Percentiles rank a stretch among this genome's conserved stretches.
Conservation (phyloP, 1,140 invertebrate species). For the Ylistrum balloti region DNA sequence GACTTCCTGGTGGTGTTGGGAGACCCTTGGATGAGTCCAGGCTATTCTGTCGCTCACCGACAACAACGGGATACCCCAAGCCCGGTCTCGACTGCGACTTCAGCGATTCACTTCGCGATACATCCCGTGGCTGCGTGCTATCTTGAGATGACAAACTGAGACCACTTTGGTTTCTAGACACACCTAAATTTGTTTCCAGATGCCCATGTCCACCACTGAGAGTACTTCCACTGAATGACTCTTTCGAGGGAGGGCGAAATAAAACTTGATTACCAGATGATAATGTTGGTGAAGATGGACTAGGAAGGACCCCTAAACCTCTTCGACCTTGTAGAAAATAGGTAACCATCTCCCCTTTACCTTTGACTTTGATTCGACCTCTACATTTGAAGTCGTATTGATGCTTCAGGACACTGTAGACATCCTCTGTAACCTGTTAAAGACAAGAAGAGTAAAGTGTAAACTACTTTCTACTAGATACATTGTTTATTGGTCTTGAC, state of each 20-base stretch:
- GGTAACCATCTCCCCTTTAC: slow-evolving; percentile 94
- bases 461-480: too few species aligned
- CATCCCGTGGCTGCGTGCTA: slow-evolving; percentile 46
- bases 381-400: slow-evolving; percentile 94
- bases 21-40: slow-evolving; percentile 64
- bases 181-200: slow-evolving; percentile 45
- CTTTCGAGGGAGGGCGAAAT: neutral
- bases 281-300: slow-evolving; percentile 50
- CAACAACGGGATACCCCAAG: slow-evolving; percentile 53
- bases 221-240: slow-evolving; percentile 16
- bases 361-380: slow-evolving; percentile 95
- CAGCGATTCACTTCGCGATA: slow-evolving; percentile 57
- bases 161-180: slow-evolving; percentile 55
- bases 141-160: slow-evolving; percentile 57
- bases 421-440: slow-evolving; percentile 83
- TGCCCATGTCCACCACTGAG: slow-evolving; percentile 45
- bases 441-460: slow-evolving; percentile 40
- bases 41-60: slow-evolving; percentile 63
- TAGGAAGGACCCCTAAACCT: slow-evolving; percentile 45
- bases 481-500: too few species aligned
- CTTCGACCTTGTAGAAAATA: slow-evolving; percentile 88
- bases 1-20: slow-evolving; percentile 76
- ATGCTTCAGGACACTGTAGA: slow-evolving; percentile 72
- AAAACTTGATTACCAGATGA: neutral
- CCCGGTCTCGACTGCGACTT: slow-evolving; percentile 53